Evolutionary conservation across 2,797 vertebrate genomes (phyloP).

Genomic region (Cossypha polioptera): DNA sequence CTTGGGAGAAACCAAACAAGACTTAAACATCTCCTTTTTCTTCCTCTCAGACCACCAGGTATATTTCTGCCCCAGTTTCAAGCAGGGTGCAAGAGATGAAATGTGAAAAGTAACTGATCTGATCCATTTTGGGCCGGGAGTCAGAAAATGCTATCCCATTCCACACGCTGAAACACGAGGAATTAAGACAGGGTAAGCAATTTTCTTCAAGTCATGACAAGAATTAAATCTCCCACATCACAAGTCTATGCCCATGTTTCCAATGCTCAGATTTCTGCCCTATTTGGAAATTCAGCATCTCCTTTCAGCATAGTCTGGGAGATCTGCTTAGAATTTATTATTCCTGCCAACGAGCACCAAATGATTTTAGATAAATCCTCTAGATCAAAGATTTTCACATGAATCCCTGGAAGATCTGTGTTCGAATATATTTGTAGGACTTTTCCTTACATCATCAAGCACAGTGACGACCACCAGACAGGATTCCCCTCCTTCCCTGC

Average conservation of each 20-base stretch:
- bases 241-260: not conserved
- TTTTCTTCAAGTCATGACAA: not conserved
- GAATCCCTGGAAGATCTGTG: not conserved
- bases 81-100: not conserved
- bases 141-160: not conserved
- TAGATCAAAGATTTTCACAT: not conserved
- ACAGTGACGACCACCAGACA: rapidly evolving
- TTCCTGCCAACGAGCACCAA: not conserved
- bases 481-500: not conserved
- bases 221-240: not conserved
- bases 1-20: not conserved
- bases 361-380: not conserved
- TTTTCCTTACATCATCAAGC: not conserved
- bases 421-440: not conserved
- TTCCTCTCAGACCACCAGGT: not conserved
- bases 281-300: not conserved
- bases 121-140: not conserved
- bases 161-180: not conserved
- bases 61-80: not conserved
- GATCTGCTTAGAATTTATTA: not conserved
- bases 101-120: not conserved
- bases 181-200: not conserved
- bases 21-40: not conserved
- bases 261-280: not conserved
- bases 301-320: not conserved